Percentiles rank a stretch among this genome's conserved stretches.
Evolutionary conservation across 2,888 invertebrate species (phyloP).

Genomic region (Lacanobia wlatinum): DNA sequence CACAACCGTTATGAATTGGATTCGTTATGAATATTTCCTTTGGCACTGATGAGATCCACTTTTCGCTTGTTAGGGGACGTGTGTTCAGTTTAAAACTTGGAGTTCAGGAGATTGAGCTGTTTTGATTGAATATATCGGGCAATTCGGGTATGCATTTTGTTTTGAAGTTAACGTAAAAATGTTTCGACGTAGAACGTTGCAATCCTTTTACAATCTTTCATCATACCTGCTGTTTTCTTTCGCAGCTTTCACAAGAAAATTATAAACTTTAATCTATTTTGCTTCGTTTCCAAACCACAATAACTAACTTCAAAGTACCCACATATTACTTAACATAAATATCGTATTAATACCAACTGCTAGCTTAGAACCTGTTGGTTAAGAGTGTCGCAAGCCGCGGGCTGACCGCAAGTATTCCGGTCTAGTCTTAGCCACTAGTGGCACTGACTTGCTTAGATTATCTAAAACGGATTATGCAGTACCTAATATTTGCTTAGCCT

Average conservation of each 20-base stretch:
- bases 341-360: slow-evolving; percentile 44
- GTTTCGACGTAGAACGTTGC: neutral
- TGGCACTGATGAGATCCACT: slow-evolving; percentile 60
- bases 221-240: neutral
- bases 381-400: slow-evolving; percentile 61
- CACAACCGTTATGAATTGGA: slow-evolving; percentile 62
- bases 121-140: slow-evolving; percentile 14
- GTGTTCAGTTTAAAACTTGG: slow-evolving; percentile 44
- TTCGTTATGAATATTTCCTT: slow-evolving; percentile 67
- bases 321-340: slow-evolving; percentile 21
- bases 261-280: slow-evolving; percentile 2
- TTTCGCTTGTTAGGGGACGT: slow-evolving; percentile 60
- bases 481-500: slow-evolving; percentile 53
- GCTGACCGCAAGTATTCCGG: slow-evolving; percentile 64
- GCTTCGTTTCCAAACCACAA: slow-evolving; percentile 24
- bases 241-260: neutral
- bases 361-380: slow-evolving; percentile 63
- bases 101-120: slow-evolving; percentile 16
- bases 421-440: slow-evolving; percentile 58
- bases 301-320: slow-evolving; percentile 17
- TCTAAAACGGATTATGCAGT: slow-evolving; percentile 54
- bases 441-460: slow-evolving; percentile 53
- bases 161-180: slow-evolving; percentile 1
- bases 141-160: slow-evolving; percentile 15
- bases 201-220: neutral